Base-by-base conservation (phyloP, 2,888 invertebrate species). In the Trachelus troglodyta region DNA sequence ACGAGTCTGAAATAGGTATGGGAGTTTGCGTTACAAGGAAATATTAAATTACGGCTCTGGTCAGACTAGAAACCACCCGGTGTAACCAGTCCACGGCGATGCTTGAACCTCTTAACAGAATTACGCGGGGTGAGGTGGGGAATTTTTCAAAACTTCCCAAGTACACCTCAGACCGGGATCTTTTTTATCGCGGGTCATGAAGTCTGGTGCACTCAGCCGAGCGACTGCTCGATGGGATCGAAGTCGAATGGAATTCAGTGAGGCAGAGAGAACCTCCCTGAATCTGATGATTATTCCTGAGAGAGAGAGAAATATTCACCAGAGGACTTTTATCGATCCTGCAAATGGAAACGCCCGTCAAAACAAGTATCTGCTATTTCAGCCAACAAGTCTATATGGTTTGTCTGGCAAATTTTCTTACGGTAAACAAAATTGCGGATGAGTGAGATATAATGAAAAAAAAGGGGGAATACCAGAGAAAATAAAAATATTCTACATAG, bases 1-100 rank as follows among this genome's bases (percentile, higher is more conserved):
- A 23, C 56, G 9, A 76, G 34, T 31, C 3, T 69, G 73, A 40
- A 56, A 40, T 56, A 73, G 40, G 73, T 33, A 74, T 73, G 31
- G 69, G 78, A 84, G 79, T 80, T 80, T 85, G 83, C 85, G 86
- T 89, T 90, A 88, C 89, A 87, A 80, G 86, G 87, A 88, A 89
- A 89, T 90, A 90, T 90, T 86, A 82, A 81, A 84, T 90, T 56
- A 56, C 56, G 56, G 56, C 15, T 56, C 56, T 56, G 56, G 23
- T 6, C 56, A 9, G 56, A 56, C 56, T 23, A 23, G 9, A 9
- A 56, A 56, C 23, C 15, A 9, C 56, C 56, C 56, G 23, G 56
- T 56, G 56, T 56, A 56, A 56, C 23, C 23, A 56, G 56, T 56
- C 23, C 56, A 23, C 2, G 56, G 23, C 23, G 23, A 56, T 56